Percentiles rank a stretch among this genome's conserved stretches.
Conservation (phyloP, 2,888 invertebrate species). For the Silvanus unidentatus region DNA sequence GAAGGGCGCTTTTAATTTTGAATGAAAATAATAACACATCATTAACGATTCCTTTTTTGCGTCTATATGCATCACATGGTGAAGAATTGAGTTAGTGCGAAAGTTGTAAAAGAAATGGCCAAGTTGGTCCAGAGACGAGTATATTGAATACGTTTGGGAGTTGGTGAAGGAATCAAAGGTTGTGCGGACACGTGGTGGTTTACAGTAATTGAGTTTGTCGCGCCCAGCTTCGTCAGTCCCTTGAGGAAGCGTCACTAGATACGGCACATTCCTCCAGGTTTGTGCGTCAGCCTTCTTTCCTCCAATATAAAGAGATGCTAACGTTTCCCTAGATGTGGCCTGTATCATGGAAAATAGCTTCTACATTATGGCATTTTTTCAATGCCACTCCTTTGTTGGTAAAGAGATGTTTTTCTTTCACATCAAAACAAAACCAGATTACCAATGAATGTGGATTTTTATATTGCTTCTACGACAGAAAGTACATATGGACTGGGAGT, state of each 20-base stretch:
- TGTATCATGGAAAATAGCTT: slow-evolving; percentile 21
- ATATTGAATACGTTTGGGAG: slow-evolving; percentile 1
- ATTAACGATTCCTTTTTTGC: too few relatives aligned
- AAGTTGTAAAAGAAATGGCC: too few relatives aligned
- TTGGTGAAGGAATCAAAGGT: slow-evolving; percentile 29
- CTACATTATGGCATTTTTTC: slow-evolving; percentile 19
- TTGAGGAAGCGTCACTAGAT: slow-evolving; percentile 19
- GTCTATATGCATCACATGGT: too few relatives aligned
- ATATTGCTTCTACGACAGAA: too few relatives aligned
- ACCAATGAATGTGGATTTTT: too few relatives aligned
- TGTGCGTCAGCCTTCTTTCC: slow-evolving; percentile 16
- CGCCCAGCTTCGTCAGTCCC: slow-evolving; percentile 34
- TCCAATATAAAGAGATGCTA: slow-evolving; percentile 1
- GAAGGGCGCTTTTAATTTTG: too few relatives aligned
- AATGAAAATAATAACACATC: too few relatives aligned
- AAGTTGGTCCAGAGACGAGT: too few relatives aligned
- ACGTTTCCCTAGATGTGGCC: slow-evolving; percentile 6
- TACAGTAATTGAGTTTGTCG: slow-evolving; percentile 40
- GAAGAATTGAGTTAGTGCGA: too few relatives aligned
- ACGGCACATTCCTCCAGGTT: background rate
- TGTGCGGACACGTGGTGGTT: slow-evolving; percentile 38
- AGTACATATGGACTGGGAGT: too few relatives aligned
- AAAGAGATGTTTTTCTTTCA: background rate
- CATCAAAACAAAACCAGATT: too few relatives aligned
- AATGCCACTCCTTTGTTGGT: background rate